Evolutionary conservation across 1,140 invertebrate species (phyloP), one percentile per base, ranked within the genome.

Genomic region (Tetragonula clypearis): DNA sequence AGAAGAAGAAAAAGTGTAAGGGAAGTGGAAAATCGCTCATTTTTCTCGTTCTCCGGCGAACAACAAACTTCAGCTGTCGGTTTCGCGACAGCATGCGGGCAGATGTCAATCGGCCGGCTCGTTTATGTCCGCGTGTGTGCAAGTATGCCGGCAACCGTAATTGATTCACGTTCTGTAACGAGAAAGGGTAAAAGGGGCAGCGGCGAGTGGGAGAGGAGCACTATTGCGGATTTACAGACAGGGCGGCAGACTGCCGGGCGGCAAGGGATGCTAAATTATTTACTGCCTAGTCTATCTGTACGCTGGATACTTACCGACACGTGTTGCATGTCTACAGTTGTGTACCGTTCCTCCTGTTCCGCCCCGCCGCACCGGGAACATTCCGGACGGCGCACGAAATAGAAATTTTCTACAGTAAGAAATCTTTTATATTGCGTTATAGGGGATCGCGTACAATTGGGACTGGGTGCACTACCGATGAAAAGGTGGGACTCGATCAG

Each of bases 191-290:
- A 82, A 79, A 65, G 58, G 49, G n/a, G 1, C 62, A 62, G 53
- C 9, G 26, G 55, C 30, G n/a, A 62, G 49, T 12, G 79, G 26
- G 56, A 71, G 21, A 19, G 80, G 58, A 41, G 71, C 74, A 79
- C 75, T 85, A 89, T 85, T 66, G 88, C 79, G 85, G 88, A 90
- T 89, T 89, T 89, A 90, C 88, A 84, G 88, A 89, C 85, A 85
- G 87, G 92, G 93, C 92, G 93, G 91, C 93, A 94, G 94, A 93
- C 94, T 92, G 93, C 87, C 93, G 92, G 94, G 91, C 94, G 92
- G 88, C 93, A 85, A 83, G 71, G 79, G 86, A 84, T 89, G 87
- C 87, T 95, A 88, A 94, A 94, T 95, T 95, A 95, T 95, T 94
- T 93, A 94, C 88, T 81, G 69, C 71, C 79, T 82, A 87, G 90